These are phyloP conservation scores for Anguilla obscura DNA, from an alignment of 2,797 vertebrate species.

Conservation along the genomic window DNA sequence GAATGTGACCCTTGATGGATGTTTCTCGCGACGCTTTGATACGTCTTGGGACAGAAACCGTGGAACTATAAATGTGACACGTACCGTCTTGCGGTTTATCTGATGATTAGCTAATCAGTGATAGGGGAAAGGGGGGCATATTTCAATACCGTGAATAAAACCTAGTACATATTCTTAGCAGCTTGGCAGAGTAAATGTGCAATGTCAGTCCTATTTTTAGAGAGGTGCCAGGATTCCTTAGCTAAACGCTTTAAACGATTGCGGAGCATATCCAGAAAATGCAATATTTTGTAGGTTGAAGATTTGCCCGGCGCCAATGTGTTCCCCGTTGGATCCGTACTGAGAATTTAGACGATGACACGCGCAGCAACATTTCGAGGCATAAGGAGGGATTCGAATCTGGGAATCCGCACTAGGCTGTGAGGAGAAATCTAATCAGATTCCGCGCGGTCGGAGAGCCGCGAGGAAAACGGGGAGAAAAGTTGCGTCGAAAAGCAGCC, in stretches of 20 bases:
- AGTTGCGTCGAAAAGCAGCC: slow-evolving; percentile 59
- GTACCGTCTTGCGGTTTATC: slow-evolving; percentile 24
- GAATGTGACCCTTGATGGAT: slow-evolving; percentile 60
- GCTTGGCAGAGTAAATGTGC: slow-evolving; percentile 47
- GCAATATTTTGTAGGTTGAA: slow-evolving; percentile 38
- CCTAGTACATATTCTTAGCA: slow-evolving; percentile 37
- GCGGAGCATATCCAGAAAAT: slow-evolving; percentile 41
- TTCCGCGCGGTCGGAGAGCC: slow-evolving; percentile 62
- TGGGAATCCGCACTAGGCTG: slow-evolving; percentile 89
- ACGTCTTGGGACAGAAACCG: slow-evolving; percentile 24
- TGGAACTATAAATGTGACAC: slow-evolving; percentile 41
- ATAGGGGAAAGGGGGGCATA: not conserved
- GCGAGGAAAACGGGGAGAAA: slow-evolving; percentile 60
- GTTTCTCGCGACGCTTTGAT: slow-evolving; percentile 27
- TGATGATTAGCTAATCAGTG: slow-evolving; percentile 11
- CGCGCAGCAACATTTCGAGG: slow-evolving; percentile 45
- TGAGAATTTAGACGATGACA: slow-evolving; percentile 24
- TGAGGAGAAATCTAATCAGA: slow-evolving; percentile 95
- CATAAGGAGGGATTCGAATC: slow-evolving; percentile 60
- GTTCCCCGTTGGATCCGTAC: slow-evolving; percentile 27
- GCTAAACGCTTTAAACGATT: slow-evolving; percentile 31
- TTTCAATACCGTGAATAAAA: slow-evolving; percentile 17
- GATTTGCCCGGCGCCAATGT: slow-evolving; percentile 51
- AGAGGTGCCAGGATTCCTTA: slow-evolving; percentile 36
- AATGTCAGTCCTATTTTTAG: slow-evolving; percentile 40